These are phyloP conservation scores for Chionomys nivalis DNA, from an alignment of 2,113 vertebrate genomes.

Conservation along the genomic window DNA sequence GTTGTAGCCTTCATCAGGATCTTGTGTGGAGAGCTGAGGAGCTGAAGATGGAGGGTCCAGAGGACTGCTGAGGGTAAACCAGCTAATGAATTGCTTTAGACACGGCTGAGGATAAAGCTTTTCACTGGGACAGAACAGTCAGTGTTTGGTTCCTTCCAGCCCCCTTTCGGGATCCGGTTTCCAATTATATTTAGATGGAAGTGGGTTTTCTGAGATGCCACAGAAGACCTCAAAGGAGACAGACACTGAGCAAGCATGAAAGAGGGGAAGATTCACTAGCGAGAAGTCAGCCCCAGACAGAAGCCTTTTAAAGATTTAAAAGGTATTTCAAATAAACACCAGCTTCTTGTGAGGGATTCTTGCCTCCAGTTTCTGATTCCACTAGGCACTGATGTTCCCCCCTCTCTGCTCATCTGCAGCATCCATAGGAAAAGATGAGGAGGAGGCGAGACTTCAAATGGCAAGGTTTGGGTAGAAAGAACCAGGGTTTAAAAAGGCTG, in stretches of 20 bases:
- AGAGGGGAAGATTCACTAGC: neutral
- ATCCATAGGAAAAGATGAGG: neutral
- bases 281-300: neutral
- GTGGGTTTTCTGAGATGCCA: slow-evolving; percentile 1
- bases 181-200: slow-evolving; percentile 32
- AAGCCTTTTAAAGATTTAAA: slow-evolving; percentile 2
- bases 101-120: neutral
- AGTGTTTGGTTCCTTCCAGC: neutral
- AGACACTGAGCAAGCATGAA: neutral
- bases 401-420: neutral
- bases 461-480: neutral
- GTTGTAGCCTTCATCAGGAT: neutral
- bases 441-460: neutral
- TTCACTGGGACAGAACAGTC: slow-evolving; percentile 8
- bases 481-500: neutral
- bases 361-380: neutral
- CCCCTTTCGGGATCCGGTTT: neutral
- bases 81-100: neutral
- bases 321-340: slow-evolving; percentile 3
- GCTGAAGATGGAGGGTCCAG: neutral
- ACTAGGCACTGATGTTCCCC: neutral
- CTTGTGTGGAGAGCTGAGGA: neutral
- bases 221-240: neutral
- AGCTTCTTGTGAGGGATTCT: slow-evolving; percentile 1
- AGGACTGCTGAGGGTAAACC: neutral